phyloP scores from a whole-genome alignment of 2,888 invertebrate species.

The Sicus ferrugineus region DNA sequence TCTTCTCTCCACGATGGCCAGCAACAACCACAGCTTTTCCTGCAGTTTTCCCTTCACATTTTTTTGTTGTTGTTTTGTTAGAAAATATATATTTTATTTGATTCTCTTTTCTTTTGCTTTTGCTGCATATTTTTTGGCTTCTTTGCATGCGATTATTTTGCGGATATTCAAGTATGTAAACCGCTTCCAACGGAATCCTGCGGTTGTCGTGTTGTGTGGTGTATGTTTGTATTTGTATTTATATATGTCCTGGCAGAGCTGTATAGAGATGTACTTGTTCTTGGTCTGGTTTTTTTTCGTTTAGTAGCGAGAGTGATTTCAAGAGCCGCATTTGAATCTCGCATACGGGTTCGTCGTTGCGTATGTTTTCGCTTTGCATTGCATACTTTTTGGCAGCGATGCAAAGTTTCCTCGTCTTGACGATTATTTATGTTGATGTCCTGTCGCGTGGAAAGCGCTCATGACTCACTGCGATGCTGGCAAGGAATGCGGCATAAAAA shows the following conservation, averaged over 20 bases:
- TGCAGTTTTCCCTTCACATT: not conserved
- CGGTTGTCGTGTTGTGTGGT: not conserved
- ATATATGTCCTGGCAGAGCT: no score
- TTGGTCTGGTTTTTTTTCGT: not conserved
- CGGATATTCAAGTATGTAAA: not conserved
- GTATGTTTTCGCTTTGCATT: not conserved
- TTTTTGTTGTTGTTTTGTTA: no score
- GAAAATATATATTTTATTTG: no score
- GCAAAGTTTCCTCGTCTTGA: conserved; percentile 37
- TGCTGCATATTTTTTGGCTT: not conserved
- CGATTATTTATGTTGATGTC: conserved; percentile 33
- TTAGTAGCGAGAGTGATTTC: not conserved
- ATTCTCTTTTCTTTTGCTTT: no score
- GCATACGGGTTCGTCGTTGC: not conserved
- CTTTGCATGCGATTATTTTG: conserved; percentile 1
- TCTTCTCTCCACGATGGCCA: no score
- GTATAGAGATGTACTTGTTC: not conserved
- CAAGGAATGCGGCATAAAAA: conserved; percentile 6
- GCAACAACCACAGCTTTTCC: not conserved
- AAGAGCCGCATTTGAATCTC: not conserved
- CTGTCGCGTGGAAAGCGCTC: conserved; percentile 23
- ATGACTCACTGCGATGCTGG: conserved; percentile 25
- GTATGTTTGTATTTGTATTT: no score
- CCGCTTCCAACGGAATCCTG: not conserved
- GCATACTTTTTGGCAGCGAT: conserved; percentile 42